These are phyloP conservation scores for Plutomurus gul DNA, from an alignment of 1,140 invertebrate species.

Conservation along the genomic window DNA sequence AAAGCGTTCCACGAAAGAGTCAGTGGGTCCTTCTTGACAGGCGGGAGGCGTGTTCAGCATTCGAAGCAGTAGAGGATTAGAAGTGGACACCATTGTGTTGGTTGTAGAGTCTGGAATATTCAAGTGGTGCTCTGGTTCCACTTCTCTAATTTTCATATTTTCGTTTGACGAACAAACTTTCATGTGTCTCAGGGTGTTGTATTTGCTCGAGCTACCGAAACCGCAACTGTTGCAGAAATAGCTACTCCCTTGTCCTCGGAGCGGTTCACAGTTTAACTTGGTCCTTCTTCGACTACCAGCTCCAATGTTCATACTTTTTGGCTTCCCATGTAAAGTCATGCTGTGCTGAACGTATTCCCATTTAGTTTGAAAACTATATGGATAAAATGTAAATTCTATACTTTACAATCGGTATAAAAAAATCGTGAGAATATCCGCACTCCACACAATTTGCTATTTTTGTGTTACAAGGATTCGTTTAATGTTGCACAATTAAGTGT, in stretches of 20 bases:
- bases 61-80: not conserved
- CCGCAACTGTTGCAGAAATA: not conserved
- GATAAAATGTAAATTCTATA: too few relatives aligned
- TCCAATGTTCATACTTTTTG: not conserved
- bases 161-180: not conserved
- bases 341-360: constrained; percentile 33
- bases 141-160: not conserved
- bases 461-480: too few relatives aligned
- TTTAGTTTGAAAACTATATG: constrained; percentile 23
- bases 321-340: constrained; percentile 2
- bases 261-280: not conserved
- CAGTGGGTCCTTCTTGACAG: not conserved
- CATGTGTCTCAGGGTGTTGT: not conserved
- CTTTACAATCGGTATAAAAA: too few relatives aligned
- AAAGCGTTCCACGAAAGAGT: not conserved
- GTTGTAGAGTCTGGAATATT: not conserved
- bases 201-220: not conserved
- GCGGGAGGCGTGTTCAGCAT: not conserved
- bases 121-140: not conserved
- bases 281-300: not conserved
- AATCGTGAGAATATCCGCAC: too few relatives aligned
- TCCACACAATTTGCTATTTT: too few relatives aligned
- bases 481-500: too few relatives aligned
- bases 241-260: not conserved
- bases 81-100: not conserved